phyloP scores from a whole-genome alignment of 2,113 vertebrate species.

The Rhineura floridana region DNA sequence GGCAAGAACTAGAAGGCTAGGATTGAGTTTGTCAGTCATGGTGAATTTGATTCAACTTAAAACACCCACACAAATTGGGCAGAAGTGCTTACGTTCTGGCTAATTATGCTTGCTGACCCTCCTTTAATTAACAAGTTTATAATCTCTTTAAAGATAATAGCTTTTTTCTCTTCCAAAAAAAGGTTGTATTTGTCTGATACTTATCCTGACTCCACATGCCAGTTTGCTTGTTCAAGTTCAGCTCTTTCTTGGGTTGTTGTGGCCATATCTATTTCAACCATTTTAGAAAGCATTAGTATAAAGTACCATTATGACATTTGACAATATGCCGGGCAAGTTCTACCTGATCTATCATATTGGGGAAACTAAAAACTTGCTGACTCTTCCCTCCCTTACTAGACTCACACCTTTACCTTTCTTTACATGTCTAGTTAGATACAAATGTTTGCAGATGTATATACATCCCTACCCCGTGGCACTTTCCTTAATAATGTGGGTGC shows the following conservation, averaged over 20 bases:
- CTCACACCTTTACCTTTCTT: background rate
- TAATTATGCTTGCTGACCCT: background rate
- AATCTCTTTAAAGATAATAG: background rate
- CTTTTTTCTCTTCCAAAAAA: slow-evolving; percentile 16
- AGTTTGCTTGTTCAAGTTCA: background rate
- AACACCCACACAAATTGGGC: background rate
- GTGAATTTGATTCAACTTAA: background rate
- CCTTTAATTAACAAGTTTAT: background rate
- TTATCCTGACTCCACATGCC: background rate
- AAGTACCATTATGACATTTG: background rate
- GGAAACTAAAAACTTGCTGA: background rate
- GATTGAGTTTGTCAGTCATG: slow-evolving; percentile 18
- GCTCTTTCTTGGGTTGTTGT: background rate
- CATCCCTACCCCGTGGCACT: background rate
- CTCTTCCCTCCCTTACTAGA: background rate
- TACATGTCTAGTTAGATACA: background rate
- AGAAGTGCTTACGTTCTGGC: background rate
- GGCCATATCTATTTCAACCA: background rate
- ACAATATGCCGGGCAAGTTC: background rate
- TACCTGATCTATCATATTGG: no score
- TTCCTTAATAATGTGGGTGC: background rate
- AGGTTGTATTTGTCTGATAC: background rate
- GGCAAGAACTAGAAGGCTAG: slow-evolving; percentile 45
- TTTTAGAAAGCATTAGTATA: background rate
- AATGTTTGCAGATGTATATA: background rate